Evolutionary conservation across 2,888 invertebrate genomes (phyloP), one percentile per base, ranked within the genome.

Genomic region (Aphodius sticticus): DNA sequence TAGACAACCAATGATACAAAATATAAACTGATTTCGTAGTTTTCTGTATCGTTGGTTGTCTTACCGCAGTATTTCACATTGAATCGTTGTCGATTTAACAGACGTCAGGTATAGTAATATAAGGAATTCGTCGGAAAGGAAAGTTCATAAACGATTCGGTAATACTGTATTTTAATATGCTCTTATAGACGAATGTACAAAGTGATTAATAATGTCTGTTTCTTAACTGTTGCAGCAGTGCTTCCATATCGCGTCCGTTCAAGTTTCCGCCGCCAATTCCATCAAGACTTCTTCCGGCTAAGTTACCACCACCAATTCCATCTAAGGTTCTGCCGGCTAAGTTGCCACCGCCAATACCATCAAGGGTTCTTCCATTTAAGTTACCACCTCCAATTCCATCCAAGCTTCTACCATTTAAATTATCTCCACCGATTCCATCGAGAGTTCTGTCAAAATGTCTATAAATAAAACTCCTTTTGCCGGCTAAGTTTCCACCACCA

Each of bases 271-370:
- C 80, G 2, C 80, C 80, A 69, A 82, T 81, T 36, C 81, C 77
- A 37, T 83, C 82, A 6, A 83, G 69, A 16, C 82, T 69, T 77
- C 83, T 35, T 70, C 83, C 80, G 72, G 35, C 9, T 71, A 82
- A n/a, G 70, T 53, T 16, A 36, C 83, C 71, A 70, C 81, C 70
- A 70, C 16, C 70, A n/a, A 70, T 70, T 14, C 70, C 70, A 35
- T 84, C 83, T 16, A 84, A 69, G 72, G 82, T 82, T 78, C 84
- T 81, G 26, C 83, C 84, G 69, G 76, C 76, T 35, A 83, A 77
- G 36, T 80, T 79, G 9, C 84, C 83, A 26, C 78, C 80, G 2
- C 80, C 80, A 70, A 82, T 81, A 36, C 81, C 77, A 69, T 83
- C 82, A 5, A 83, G 71, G 26, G 80, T 77, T 74, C 80, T 76